Base-by-base conservation (phyloP, 2,888 invertebrate species). In the Sphaeridia pumilis region DNA sequence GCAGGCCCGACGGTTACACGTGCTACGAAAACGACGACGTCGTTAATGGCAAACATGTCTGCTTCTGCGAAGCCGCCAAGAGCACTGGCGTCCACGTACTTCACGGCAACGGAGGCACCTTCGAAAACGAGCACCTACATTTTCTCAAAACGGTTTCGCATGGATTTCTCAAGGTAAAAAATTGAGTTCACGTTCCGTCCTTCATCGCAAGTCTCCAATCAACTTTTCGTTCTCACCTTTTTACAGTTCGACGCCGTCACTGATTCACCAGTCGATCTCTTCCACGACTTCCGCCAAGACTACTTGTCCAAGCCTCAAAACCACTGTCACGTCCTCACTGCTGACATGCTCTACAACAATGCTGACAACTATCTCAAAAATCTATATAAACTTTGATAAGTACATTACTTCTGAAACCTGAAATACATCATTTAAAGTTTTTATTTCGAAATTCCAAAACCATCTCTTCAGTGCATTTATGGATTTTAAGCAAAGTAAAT, bases 261-360 rank as follows among this genome's bases (percentile, higher is more conserved):
- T 10, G 46, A 27, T 3, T 25, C 25, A 7, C 46, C 46, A 4
- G 2, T 17, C 5, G 17, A 14, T n/a, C 27, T 46, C 28, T 20
- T 46, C 7, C 14, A 20, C 2, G n/a, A 2, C 12, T 31, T 46
- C 17, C 7, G 22, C 17, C 20, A 27, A 28, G 28, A 27, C 28
- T 46, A 46, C 38, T 20, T 38, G 10, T 5, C 38, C 17, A 38
- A 38, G 17, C 38, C 38, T 38, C 38, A 38, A 17, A 38, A 38
- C 20, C 38, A 38, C 17, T 38, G 38, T 20, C 38, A 38, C 20
- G 5, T 7, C 5, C 20, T 38, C 5, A 38, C 38, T 17, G 38
- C 38, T 14, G 38, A 38, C 17, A 38, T 38, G 38, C 38, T 38
- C 10, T 38, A 38, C 17, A 7, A 38, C 5, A 38, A 38, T 38